Evolutionary conservation across 1,140 invertebrate species (phyloP).

Genomic region (Plectus sambesii): DNA sequence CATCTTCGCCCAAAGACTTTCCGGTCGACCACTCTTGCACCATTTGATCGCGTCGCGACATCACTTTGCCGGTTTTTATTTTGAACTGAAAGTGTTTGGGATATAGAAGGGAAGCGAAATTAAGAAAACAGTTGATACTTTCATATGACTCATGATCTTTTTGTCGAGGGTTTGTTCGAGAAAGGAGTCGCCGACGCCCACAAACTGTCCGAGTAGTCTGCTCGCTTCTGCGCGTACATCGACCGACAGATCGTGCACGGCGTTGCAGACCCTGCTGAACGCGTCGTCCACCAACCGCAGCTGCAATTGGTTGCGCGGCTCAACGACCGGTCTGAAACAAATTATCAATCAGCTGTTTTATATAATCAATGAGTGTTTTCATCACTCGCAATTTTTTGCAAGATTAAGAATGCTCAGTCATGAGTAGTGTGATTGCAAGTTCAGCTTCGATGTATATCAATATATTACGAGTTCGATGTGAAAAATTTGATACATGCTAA

Average conservation of each 20-base stretch:
- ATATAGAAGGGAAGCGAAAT: slow-evolving; percentile 12
- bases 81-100: slow-evolving; percentile 22
- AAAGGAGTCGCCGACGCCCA: slow-evolving; percentile 71
- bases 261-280: slow-evolving; percentile 84
- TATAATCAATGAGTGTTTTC: neutral
- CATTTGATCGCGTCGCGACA: slow-evolving; percentile 50
- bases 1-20: slow-evolving; percentile 77
- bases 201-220: slow-evolving; percentile 61
- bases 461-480: neutral
- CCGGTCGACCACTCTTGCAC: slow-evolving; percentile 79
- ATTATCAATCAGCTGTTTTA: neutral
- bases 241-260: slow-evolving; percentile 74
- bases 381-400: neutral
- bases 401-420: neutral
- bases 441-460: neutral
- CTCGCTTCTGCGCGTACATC: slow-evolving; percentile 50
- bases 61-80: slow-evolving; percentile 15
- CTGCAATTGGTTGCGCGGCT: slow-evolving; percentile 44
- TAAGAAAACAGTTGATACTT: slow-evolving; percentile 48
- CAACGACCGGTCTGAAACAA: slow-evolving; percentile 28
- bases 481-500: neutral
- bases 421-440: neutral
- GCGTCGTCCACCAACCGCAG: slow-evolving; percentile 80
- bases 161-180: slow-evolving; percentile 93
- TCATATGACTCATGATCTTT: slow-evolving; percentile 94